A percentile compares a stretch with the other conserved stretches of the same genome.
Conservation (phyloP, 2,797 vertebrate species). For the Phoxinus dragarum region DNA sequence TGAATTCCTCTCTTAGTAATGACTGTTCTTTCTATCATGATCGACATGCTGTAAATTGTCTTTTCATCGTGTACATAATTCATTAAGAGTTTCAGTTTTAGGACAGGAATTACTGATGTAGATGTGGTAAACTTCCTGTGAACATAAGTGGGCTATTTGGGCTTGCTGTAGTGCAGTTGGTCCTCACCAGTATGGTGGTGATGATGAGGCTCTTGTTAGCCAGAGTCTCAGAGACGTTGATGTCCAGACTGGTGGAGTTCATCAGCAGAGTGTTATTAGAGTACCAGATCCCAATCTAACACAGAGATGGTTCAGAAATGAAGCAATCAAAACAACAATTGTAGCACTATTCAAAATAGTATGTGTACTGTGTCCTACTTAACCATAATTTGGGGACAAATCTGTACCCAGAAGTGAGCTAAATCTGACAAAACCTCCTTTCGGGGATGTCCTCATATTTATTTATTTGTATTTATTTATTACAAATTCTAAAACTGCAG, state of each 20-base stretch:
- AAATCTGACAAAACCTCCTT: neutral
- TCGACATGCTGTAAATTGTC: neutral
- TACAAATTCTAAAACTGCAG: neutral
- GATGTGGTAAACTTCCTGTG: neutral
- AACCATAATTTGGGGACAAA: neutral
- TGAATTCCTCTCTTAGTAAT: neutral
- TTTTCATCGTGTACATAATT: no score
- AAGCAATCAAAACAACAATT: conserved; percentile 1
- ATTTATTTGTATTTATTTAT: neutral
- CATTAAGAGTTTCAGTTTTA: neutral
- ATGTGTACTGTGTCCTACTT: conserved; percentile 25
- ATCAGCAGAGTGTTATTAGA: conserved; percentile 91
- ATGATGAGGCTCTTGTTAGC: conserved; percentile 90
- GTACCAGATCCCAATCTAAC: conserved; percentile 89
- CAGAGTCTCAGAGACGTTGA: conserved; percentile 86
- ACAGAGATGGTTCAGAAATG: conserved; percentile 7
- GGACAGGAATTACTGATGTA: no score
- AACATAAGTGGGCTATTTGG: neutral
- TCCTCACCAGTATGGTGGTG: conserved; percentile 91
- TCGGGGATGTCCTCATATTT: neutral
- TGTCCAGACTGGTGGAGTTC: conserved; percentile 88
- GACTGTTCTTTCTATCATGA: neutral
- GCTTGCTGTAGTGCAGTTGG: neutral
- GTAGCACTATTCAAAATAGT: neutral
- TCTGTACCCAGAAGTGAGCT: neutral